Evolutionary conservation across 2,113 vertebrate species (phyloP), one percentile per base, ranked within the genome.

Genomic region (Gallinago paraguaiae): DNA sequence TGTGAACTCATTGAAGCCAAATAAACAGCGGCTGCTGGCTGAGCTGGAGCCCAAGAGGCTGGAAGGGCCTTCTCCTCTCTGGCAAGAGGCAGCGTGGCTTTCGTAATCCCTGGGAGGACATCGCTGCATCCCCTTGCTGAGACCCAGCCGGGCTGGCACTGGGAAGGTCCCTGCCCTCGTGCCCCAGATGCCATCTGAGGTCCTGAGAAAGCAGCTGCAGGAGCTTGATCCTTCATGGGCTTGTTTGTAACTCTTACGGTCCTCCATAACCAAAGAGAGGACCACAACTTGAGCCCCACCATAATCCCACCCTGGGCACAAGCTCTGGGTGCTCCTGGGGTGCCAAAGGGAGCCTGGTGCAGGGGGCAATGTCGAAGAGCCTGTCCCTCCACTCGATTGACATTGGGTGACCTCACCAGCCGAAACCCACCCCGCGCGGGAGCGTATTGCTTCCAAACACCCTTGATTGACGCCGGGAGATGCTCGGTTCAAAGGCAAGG

Each of bases 401-500:
- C 88, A 48, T 3, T 46, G 93, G 65, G n/a, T 69, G 71, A 89
- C 74, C 77, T 88, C 54, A 6, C 48, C 4, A 16, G 61, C 57
- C 45, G 6, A 39, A 74, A 17, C 11, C 19, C 2, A 0, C 69
- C 79, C n/a, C 1, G 1, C 1, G 3, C 0, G 0, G 65, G 35
- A 76, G 43, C 1, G 0, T 37, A 57, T 95, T 60, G 9, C 84
- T 83, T 88, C 92, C 91, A 87, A 89, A 93, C 82, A 60, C 31
- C 30, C 89, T 53, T 92, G 92, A 94, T 28, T 96, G 95, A 81
- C 46, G 11, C 74, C 17, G 4, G 61, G 82, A 90, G 83, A 77
- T 56, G 69, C 92, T 87, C 1, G 7, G 88, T 94, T 96, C 96
- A 92, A 86, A 97, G 70, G 90, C 86, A 82, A 95, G 78, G 92